A percentile compares a stretch with the other conserved stretches of the same genome.
phyloP scores from a whole-genome alignment of 2,113 vertebrate genomes.

The Arizona elegans region DNA sequence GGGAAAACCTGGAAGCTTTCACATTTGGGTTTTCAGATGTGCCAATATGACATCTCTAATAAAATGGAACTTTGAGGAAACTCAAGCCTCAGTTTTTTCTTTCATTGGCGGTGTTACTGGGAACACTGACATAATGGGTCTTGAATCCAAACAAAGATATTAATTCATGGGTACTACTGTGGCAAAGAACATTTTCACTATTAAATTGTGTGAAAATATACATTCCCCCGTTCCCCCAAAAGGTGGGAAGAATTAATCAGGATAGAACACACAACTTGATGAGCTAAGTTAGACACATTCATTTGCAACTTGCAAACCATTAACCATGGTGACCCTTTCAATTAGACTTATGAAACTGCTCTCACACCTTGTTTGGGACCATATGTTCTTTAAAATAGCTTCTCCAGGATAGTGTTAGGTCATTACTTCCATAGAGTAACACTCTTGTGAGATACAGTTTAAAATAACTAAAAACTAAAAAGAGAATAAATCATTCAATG shows the following conservation, averaged over 20 bases:
- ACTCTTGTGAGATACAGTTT: neutral
- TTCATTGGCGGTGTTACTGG: too few relatives aligned
- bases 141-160: neutral
- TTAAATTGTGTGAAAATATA: neutral
- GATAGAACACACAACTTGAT: neutral
- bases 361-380: slow-evolving; percentile 17
- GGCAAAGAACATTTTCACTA: neutral
- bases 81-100: too few relatives aligned
- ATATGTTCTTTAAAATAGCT: slow-evolving; percentile 10
- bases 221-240: neutral
- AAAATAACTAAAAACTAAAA: neutral
- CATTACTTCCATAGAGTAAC: neutral
- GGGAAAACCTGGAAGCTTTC: too few relatives aligned
- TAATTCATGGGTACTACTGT: neutral
- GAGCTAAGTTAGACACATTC: slow-evolving; percentile 39
- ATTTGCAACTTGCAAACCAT: slow-evolving; percentile 60
- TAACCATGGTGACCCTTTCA: slow-evolving; percentile 54
- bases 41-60: too few relatives aligned
- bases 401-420: neutral
- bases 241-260: slow-evolving; percentile 12
- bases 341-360: slow-evolving; percentile 52
- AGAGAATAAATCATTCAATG: neutral
- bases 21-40: too few relatives aligned
- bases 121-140: neutral
- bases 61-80: too few relatives aligned